phyloP scores from a whole-genome alignment of 2,113 vertebrate genomes.

The Callospermophilus lateralis region DNA sequence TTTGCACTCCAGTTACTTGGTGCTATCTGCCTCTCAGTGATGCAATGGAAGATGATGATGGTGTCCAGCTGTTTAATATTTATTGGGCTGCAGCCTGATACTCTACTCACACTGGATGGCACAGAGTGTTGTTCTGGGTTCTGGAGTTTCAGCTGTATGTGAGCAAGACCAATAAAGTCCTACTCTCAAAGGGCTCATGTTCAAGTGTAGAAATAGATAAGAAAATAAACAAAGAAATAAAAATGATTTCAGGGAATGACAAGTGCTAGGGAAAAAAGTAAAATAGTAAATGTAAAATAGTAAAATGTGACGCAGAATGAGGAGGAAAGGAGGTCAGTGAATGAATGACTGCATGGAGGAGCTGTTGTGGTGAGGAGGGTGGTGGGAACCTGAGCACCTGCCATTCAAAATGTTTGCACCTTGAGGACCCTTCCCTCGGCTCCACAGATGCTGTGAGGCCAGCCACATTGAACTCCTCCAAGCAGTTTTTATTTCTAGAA shows the following conservation, averaged over 20 bases:
- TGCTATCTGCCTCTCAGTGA: not conserved
- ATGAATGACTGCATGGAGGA: not conserved
- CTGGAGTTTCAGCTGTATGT: not conserved
- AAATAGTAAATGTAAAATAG: not conserved
- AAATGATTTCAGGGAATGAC: not conserved
- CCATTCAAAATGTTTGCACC: not conserved
- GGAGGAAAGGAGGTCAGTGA: not conserved
- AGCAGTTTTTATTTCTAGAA: not conserved
- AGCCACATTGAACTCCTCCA: not conserved
- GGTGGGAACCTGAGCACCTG: not conserved
- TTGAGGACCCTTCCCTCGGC: not conserved
- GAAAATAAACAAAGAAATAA: not conserved
- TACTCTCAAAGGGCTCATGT: not conserved
- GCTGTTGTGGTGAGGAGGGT: too few species aligned
- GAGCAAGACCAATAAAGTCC: not conserved
- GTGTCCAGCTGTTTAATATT: fast-evolving
- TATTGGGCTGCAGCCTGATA: not conserved
- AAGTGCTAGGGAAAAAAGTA: not conserved
- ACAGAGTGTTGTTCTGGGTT: not conserved
- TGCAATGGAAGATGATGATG: not conserved
- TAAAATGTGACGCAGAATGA: not conserved
- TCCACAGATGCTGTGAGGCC: not conserved
- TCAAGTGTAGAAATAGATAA: not conserved
- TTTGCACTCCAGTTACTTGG: not conserved
- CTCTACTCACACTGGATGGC: not conserved